These are phyloP conservation scores for Vultur gryphus DNA, from an alignment of 2,797 vertebrate species.

Conservation along the genomic window DNA sequence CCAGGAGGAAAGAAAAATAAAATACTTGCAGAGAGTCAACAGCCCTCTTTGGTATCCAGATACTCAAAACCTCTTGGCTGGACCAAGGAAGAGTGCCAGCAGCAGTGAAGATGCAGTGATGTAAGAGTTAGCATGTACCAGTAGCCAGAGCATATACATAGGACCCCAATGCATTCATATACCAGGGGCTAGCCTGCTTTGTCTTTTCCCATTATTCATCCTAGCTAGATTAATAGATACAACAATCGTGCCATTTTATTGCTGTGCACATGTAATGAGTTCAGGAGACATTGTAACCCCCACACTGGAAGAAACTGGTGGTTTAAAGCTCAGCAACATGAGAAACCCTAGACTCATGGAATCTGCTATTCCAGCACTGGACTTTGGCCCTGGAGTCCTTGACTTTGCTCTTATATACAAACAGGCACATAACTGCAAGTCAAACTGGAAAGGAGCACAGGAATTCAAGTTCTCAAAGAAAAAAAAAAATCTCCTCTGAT, in stretches of 20 bases:
- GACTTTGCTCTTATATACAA: not conserved
- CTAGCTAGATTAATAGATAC: not conserved
- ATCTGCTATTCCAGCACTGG: not conserved
- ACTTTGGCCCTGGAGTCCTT: not conserved
- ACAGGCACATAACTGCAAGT: not conserved
- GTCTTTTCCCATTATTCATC: not conserved
- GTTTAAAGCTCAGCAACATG: not conserved
- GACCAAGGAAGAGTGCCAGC: not conserved
- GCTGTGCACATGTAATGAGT: not conserved
- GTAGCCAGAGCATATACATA: not conserved
- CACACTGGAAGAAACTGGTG: not conserved
- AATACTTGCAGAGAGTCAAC: not conserved
- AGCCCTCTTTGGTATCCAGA: not conserved
- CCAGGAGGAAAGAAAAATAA: not conserved
- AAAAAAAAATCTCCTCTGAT: not conserved
- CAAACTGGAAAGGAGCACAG: not conserved
- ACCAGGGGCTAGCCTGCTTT: not conserved
- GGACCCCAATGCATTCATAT: not conserved
- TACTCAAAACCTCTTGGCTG: not conserved
- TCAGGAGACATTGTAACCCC: not conserved
- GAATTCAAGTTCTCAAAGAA: not conserved
- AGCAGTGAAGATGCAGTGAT: not conserved
- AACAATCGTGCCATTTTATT: not conserved
- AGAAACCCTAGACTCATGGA: not conserved
- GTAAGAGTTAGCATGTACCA: not conserved